Percentiles rank a stretch among this genome's conserved stretches.
These are phyloP conservation scores for Phthorimaea operculella DNA, from an alignment of 1,140 invertebrate genomes.

Conservation along the genomic window DNA sequence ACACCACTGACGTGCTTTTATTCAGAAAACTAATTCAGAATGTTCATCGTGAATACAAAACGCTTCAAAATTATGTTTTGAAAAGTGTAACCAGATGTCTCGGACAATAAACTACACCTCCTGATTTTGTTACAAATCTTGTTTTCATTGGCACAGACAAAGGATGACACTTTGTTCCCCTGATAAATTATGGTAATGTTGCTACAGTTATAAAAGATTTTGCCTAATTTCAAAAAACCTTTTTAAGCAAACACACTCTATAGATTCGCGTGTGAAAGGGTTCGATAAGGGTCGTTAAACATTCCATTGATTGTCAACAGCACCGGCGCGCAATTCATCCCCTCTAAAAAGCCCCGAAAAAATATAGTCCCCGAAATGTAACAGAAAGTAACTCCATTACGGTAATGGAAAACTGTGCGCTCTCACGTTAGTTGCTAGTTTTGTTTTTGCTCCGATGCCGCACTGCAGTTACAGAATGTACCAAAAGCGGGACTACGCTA, in stretches of 20 bases:
- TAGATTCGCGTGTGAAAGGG: background rate
- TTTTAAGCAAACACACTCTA: background rate
- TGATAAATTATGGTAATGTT: background rate
- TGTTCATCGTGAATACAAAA: too few species aligned
- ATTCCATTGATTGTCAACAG: slow-evolving; percentile 1
- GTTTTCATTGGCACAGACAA: slow-evolving; percentile 13
- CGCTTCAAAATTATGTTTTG: too few species aligned
- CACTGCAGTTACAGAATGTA: slow-evolving; percentile 53
- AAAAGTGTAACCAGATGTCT: too few species aligned
- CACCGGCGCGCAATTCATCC: background rate
- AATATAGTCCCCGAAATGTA: slow-evolving; percentile 47
- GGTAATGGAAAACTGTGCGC: slow-evolving; percentile 56
- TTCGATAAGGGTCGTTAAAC: background rate
- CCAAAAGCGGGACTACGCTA: too few species aligned
- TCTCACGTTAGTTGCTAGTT: slow-evolving; percentile 42
- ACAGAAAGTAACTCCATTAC: slow-evolving; percentile 57
- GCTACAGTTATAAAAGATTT: too few species aligned
- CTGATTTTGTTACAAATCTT: slow-evolving; percentile 17
- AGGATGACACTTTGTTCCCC: background rate
- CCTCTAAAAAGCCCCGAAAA: slow-evolving; percentile 21
- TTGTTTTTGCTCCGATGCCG: slow-evolving; percentile 50
- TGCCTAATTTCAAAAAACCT: too few species aligned
- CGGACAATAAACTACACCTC: too few species aligned
- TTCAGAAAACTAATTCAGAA: too few species aligned
- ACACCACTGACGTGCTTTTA: too few species aligned